Conservation (phyloP, 2,113 vertebrate species). For the Eonycteris spelaea region DNA sequence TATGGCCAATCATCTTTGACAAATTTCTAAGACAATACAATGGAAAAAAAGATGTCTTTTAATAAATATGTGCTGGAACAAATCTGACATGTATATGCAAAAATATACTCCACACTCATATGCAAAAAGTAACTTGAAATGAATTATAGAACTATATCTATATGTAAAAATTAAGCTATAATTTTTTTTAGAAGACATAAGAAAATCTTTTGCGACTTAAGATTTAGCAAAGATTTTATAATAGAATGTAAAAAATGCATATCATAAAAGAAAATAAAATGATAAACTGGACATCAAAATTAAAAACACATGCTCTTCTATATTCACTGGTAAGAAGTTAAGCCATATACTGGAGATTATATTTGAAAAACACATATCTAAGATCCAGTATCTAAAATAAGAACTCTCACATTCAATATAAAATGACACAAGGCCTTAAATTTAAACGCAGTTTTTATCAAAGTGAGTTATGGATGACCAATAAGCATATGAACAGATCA, state of each 20-base stretch:
- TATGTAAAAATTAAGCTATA: background rate
- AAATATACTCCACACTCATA: background rate
- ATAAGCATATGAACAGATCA: background rate
- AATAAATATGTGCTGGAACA: background rate
- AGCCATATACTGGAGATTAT: background rate
- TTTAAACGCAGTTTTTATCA: background rate
- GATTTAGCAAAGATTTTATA: background rate
- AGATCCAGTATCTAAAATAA: background rate
- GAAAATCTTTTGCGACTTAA: background rate
- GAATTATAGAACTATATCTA: background rate
- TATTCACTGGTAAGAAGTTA: background rate
- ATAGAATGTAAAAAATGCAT: background rate
- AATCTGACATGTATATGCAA: background rate
- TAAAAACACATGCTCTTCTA: background rate
- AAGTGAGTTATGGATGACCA: background rate
- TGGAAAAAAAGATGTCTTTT: background rate
- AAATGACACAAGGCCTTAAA: background rate
- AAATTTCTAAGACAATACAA: background rate
- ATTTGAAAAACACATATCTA: background rate
- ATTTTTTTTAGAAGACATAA: background rate
- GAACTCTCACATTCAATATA: background rate
- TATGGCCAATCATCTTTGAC: background rate
- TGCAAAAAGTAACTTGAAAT: background rate
- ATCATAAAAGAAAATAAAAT: background rate
- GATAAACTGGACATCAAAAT: background rate